Conservation (phyloP, 2,888 invertebrate species). For the Drosophila phalerata region DNA sequence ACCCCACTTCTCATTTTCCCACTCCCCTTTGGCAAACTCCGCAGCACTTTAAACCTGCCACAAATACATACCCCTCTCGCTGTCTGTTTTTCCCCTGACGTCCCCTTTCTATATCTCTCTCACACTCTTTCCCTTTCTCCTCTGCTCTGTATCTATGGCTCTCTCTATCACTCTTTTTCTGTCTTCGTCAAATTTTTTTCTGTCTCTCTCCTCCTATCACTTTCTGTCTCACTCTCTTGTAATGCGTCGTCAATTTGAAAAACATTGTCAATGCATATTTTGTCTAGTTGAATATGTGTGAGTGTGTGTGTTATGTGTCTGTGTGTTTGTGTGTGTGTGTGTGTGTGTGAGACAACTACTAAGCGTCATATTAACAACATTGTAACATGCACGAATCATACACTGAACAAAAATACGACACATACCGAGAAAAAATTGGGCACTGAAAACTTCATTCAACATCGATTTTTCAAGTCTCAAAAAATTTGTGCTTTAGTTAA, state of each 20-base stretch:
- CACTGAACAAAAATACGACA: too few relatives aligned
- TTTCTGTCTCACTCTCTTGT: slow-evolving; percentile 12
- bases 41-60: slow-evolving; percentile 2
- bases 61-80: neutral
- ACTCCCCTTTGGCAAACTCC: neutral
- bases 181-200: neutral
- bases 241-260: slow-evolving; percentile 71
- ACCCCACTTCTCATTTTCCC: too few relatives aligned
- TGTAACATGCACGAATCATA: slow-evolving; percentile 68
- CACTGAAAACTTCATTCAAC: too few relatives aligned
- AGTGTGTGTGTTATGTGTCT: slow-evolving; percentile 5
- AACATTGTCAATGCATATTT: slow-evolving; percentile 75
- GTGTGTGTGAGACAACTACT: slow-evolving; percentile 64
- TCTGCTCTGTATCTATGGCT: neutral
- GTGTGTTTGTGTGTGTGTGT: slow-evolving; percentile 21
- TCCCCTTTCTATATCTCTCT: neutral
- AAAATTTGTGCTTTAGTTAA: too few relatives aligned
- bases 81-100: neutral
- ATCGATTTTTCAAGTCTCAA: too few relatives aligned
- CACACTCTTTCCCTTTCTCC: neutral
- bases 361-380: slow-evolving; percentile 78
- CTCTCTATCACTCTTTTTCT: neutral
- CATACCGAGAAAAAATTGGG: too few relatives aligned
- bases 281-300: slow-evolving; percentile 12
- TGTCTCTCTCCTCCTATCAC: neutral